These are phyloP conservation scores for Osmerus eperlanus DNA, from an alignment of 2,113 vertebrate genomes.

Conservation along the genomic window DNA sequence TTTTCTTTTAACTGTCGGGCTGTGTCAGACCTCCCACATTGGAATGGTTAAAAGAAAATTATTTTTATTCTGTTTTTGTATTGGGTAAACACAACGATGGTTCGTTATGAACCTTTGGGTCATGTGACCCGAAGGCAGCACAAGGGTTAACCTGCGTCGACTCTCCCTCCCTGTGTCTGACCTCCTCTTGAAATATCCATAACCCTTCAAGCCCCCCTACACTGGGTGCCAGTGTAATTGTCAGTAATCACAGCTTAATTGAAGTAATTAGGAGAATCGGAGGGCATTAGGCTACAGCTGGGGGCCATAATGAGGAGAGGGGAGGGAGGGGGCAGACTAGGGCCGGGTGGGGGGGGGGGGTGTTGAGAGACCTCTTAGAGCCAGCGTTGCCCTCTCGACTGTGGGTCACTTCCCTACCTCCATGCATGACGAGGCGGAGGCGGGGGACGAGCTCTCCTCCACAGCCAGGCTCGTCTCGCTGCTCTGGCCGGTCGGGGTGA, in stretches of 20 bases:
- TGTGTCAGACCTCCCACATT: too few species aligned
- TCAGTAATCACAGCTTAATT: slow-evolving; percentile 77
- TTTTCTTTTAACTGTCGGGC: too few species aligned
- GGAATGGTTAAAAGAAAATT: too few species aligned
- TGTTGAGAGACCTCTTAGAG: slow-evolving; percentile 55
- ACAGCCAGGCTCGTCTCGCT: too few species aligned
- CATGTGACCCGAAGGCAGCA: too few species aligned
- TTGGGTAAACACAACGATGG: too few species aligned
- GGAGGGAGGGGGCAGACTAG: slow-evolving; percentile 20
- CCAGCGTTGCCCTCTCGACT: slow-evolving; percentile 57
- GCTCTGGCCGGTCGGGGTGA: too few species aligned
- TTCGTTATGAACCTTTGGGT: too few species aligned
- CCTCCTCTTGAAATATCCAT: slow-evolving; percentile 55
- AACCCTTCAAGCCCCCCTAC: slow-evolving; percentile 52
- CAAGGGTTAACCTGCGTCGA: too few species aligned
- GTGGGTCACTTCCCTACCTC: slow-evolving; percentile 39
- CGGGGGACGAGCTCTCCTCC: neutral
- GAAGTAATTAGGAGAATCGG: slow-evolving; percentile 72
- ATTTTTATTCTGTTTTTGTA: too few species aligned
- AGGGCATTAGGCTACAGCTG: slow-evolving; percentile 70
- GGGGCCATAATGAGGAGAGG: slow-evolving; percentile 65
- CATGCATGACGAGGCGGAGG: neutral
- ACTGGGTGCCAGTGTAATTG: slow-evolving; percentile 67
- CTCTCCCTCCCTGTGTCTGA: slow-evolving; percentile 32
- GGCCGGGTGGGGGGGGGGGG: neutral